Evolutionary conservation across 2,888 invertebrate genomes (phyloP).

Genomic region (Macrosiphum euphorbiae): DNA sequence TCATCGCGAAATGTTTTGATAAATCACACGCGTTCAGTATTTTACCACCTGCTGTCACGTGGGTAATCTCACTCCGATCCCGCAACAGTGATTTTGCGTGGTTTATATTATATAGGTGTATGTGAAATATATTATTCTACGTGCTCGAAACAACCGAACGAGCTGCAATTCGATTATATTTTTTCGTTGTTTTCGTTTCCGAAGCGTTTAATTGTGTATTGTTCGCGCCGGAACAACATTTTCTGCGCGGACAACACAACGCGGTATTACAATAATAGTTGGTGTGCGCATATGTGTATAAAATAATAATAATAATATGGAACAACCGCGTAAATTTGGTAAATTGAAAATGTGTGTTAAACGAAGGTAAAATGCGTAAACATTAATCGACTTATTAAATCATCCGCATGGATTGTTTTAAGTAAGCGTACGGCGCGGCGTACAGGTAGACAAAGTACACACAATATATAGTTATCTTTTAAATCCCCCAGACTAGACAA

Average conservation of each 20-base stretch:
- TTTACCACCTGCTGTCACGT: background rate
- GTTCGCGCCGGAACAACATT: background rate
- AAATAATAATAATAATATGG: background rate
- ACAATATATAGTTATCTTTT: slow-evolving; percentile 1
- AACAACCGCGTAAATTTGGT: background rate
- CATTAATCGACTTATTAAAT: slow-evolving; percentile 39
- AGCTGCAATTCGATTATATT: background rate
- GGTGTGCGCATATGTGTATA: background rate
- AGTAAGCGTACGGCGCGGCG: background rate
- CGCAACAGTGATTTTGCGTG: background rate
- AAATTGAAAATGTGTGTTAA: slow-evolving; percentile 31
- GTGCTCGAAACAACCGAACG: background rate
- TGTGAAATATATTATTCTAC: background rate
- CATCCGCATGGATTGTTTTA: background rate
- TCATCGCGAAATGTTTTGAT: background rate
- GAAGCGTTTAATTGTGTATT: background rate
- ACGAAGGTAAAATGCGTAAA: slow-evolving; percentile 12
- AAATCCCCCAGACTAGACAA: background rate
- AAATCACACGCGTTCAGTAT: background rate
- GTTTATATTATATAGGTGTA: too few species aligned
- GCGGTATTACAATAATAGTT: background rate
- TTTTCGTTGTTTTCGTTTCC: background rate
- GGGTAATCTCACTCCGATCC: background rate
- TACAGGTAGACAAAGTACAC: background rate
- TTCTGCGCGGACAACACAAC: background rate